Evolutionary conservation across 2,797 vertebrate species (phyloP).

Genomic region (Mus spretus): DNA sequence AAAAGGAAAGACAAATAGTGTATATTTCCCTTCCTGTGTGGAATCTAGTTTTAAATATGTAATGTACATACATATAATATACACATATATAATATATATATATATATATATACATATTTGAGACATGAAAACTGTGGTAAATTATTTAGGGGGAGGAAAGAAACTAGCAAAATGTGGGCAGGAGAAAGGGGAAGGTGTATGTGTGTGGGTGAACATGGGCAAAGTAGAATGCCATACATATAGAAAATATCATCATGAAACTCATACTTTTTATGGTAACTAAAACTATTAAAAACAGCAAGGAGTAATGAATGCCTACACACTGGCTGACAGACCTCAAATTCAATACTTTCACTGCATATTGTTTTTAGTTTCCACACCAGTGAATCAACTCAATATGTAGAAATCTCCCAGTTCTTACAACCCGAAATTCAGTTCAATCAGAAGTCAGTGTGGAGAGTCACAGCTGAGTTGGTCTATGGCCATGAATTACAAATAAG

Average conservation of each 20-base stretch:
- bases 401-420: background rate
- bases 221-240: background rate
- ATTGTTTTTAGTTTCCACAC: background rate
- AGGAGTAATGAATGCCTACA: background rate
- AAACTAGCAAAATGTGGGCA: background rate
- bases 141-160: background rate
- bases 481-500: background rate
- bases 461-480: background rate
- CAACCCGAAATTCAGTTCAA: background rate
- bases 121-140: background rate
- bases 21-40: background rate
- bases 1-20: background rate
- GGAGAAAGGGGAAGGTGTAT: background rate
- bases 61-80: background rate
- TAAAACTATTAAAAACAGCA: background rate
- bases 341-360: background rate
- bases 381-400: background rate
- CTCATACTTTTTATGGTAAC: background rate
- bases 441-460: background rate
- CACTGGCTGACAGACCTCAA: no score
- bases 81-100: background rate
- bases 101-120: no score
- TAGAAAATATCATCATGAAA: background rate
- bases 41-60: background rate
- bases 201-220: background rate